Evolutionary conservation across 92 coral and sea anemone species (phyloP).

Genomic region (Phenganax marumi): DNA sequence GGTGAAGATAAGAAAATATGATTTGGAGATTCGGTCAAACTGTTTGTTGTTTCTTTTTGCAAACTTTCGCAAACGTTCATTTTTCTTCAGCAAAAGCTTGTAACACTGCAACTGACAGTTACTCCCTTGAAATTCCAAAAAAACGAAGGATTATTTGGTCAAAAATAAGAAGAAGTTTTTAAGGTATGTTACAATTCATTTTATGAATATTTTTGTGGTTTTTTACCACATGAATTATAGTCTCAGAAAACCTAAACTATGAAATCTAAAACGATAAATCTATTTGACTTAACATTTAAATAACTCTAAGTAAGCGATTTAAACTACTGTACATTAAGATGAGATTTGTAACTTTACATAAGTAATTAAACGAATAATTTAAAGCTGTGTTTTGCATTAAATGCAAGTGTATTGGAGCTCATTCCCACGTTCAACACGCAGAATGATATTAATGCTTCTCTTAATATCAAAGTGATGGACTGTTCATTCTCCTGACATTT

Average conservation of each 20-base stretch:
- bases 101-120: conserved; percentile 1
- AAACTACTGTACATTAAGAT: not conserved
- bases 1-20: not conserved
- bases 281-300: not conserved
- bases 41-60: not conserved
- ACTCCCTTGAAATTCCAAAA: conserved; percentile 19
- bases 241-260: too few species aligned
- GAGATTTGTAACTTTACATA: not conserved
- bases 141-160: conserved; percentile 8
- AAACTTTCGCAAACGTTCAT: not conserved
- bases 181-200: too few species aligned
- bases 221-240: too few species aligned
- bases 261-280: not conserved
- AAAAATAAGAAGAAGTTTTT: not conserved
- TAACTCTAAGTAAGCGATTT: not conserved
- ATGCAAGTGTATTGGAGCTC: too few species aligned
- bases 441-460: too few species aligned
- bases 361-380: not conserved
- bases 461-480: too few species aligned
- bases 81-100: conserved; percentile 24
- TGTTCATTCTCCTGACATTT: not conserved
- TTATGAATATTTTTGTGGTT: too few species aligned
- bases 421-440: too few species aligned
- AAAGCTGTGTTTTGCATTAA: not conserved
- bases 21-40: not conserved